Conservation (phyloP, 2,113 vertebrate species). For the Spheniscus mendiculus region DNA sequence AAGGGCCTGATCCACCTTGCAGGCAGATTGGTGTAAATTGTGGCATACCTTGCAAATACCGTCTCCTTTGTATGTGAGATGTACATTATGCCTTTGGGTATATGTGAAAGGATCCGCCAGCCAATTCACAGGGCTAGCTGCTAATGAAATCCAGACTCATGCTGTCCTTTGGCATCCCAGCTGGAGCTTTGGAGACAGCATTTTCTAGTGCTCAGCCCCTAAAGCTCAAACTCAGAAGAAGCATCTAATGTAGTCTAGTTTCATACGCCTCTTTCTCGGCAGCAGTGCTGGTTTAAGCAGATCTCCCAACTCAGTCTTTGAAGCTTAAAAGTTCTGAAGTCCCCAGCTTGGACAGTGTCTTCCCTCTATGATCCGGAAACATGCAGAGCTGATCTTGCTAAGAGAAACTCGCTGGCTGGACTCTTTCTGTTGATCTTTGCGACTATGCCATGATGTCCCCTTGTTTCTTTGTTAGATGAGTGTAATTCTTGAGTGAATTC, state of each 20-base stretch:
- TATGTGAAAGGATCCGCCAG: not conserved
- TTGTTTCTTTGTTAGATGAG: not conserved
- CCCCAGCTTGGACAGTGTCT: not conserved
- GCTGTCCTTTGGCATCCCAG: not conserved
- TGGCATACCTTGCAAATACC: not conserved
- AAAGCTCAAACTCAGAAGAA: not conserved
- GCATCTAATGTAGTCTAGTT: not conserved
- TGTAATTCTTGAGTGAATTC: not conserved
- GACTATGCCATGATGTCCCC: not conserved
- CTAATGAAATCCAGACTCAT: not conserved
- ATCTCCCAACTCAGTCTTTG: not conserved
- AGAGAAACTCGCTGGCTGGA: not conserved
- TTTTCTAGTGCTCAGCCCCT: not conserved
- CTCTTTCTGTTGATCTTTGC: not conserved
- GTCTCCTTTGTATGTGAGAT: not conserved
- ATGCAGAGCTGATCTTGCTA: accelerated
- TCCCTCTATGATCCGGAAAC: not conserved
- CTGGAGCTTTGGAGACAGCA: not conserved
- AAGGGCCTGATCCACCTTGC: not conserved
- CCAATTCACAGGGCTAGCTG: not conserved
- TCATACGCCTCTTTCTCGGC: not conserved
- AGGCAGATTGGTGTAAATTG: not conserved
- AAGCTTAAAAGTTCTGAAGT: not conserved
- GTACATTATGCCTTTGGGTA: not conserved
- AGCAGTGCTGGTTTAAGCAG: not conserved